Base-by-base conservation (phyloP, 2,888 invertebrate genomes). In the Shargacucullia verbasci region DNA sequence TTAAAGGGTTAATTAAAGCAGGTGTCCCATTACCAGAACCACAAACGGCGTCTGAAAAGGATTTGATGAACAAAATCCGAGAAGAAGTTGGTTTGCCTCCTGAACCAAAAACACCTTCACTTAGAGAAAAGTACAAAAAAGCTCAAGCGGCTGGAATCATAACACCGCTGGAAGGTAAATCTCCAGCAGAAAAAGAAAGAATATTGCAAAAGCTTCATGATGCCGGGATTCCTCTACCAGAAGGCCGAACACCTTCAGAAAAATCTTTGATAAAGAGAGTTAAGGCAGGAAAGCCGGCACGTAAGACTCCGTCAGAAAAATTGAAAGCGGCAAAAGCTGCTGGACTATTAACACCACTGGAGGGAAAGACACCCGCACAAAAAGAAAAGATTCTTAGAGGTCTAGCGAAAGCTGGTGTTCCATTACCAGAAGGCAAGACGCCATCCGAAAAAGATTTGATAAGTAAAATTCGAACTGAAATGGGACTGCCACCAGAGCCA, bases 401-500 rank as follows among this genome's bases (percentile, higher is more conserved):
- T 0, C 50, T 80, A n/a, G 78, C 70, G 0, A 62, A 46, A 31
- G 29, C 53, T 7, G 80, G 80, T 0, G 38, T 83, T 2, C 77
- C 78, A 0, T 41, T 83, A 0, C 81, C 82, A 0, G 72, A 77
- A 34, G 78, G 63, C 0, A 70, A 79, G 55, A 71, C 77, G 4
- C 11, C 66, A 0, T 83, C 83, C 0, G 82, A 83, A 53, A 73
- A 65, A 46, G 62, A 73, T 38, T 10, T 82, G 0, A 65, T 80
- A 0, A 52, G 70, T 0, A 80, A 79, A 54, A 67, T 83, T 8
- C 57, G 79, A 9, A 9, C 14, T 1, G 76, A 81, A 4, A 25
- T 80, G 15, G 81, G 82, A 0, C 11, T 82, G 10, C 80, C 83
- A 15, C 76, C 74, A 2, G 76, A 70, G 39, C 78, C 80, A 0